A percentile compares a stretch with the other conserved stretches of the same genome.
phyloP scores from a whole-genome alignment of 1,140 invertebrate genomes.

The Hylyphantes graminicola region DNA sequence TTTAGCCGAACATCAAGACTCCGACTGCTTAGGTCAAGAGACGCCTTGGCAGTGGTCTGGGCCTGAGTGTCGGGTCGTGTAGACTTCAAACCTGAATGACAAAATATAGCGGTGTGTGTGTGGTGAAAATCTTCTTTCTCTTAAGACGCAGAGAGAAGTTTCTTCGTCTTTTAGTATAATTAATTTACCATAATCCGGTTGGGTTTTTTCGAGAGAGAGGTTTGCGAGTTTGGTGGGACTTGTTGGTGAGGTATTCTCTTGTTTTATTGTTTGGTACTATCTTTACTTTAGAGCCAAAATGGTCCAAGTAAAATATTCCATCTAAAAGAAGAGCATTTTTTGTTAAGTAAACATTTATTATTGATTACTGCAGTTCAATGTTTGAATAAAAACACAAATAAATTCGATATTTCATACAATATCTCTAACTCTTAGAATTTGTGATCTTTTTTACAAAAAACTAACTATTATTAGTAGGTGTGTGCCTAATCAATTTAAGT shows the following conservation, averaged over 20 bases:
- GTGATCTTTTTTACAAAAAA: no score
- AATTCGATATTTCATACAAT: no score
- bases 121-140: conserved; percentile 19
- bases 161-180: conserved; percentile 8
- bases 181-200: conserved; percentile 34
- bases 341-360: no score
- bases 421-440: no score
- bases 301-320: no score
- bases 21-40: not conserved
- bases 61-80: conserved; percentile 20
- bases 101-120: conserved; percentile 19
- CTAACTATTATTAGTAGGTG: no score
- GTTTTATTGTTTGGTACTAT: not conserved
- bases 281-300: not conserved
- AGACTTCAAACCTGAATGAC: conserved; percentile 30
- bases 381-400: no score
- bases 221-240: not conserved
- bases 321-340: no score
- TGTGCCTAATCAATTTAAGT: no score
- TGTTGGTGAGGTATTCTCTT: not conserved
- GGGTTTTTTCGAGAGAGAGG: not conserved
- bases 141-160: not conserved
- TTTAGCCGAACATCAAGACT: conserved; percentile 38
- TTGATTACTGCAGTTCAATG: no score
- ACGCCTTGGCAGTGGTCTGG: conserved; percentile 20